phyloP scores from a whole-genome alignment of 2,113 vertebrate species.

The Phyllostomus discolor region DNA sequence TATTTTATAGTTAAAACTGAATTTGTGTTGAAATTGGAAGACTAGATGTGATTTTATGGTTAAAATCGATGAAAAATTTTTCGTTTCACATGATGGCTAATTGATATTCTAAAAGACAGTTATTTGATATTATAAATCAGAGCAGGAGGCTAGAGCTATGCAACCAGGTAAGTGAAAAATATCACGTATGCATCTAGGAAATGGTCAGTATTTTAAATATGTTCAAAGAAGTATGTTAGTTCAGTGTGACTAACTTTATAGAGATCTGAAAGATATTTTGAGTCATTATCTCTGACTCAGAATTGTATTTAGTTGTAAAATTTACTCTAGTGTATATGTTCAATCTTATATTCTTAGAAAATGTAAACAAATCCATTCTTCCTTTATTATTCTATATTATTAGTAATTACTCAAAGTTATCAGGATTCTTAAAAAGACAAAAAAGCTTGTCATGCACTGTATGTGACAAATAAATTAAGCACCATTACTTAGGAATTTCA shows the following conservation, averaged over 20 bases:
- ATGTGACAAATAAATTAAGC: background rate
- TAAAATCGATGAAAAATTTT: background rate
- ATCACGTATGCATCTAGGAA: accelerated
- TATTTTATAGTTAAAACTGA: background rate
- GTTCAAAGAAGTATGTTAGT: background rate
- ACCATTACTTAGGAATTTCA: background rate
- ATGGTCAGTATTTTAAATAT: background rate
- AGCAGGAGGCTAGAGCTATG: background rate
- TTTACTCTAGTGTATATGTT: background rate
- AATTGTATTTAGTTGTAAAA: background rate
- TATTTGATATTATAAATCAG: background rate
- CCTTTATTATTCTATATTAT: background rate
- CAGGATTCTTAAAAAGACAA: background rate
- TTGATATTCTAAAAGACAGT: background rate
- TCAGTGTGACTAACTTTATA: background rate
- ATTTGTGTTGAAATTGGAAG: background rate
- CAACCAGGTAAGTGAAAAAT: background rate
- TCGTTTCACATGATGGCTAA: background rate
- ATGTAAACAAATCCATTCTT: background rate
- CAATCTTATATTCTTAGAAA: background rate
- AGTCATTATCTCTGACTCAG: background rate
- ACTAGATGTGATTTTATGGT: background rate
- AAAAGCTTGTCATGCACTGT: background rate
- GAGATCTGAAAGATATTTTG: background rate
- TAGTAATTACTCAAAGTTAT: background rate